Percentiles rank a stretch among this genome's conserved stretches.
Conservation (phyloP, 2,113 vertebrate species). For the Lagopus leucura region DNA sequence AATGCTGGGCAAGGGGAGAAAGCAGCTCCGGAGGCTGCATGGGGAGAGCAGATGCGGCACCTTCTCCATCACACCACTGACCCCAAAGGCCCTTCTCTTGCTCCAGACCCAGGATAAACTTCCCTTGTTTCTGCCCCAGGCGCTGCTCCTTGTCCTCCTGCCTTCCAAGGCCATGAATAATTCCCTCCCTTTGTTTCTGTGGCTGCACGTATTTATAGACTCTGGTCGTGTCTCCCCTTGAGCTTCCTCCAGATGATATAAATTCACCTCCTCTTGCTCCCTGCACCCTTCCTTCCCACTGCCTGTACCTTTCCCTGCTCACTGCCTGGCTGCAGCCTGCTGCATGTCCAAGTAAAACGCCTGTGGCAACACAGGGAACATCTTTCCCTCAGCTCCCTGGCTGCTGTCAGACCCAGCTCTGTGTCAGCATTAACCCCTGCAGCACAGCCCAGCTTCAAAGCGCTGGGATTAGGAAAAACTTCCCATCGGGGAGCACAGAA, state of each 20-base stretch:
- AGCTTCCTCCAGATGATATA: conserved; percentile 56
- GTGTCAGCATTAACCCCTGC: background rate
- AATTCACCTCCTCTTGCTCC: conserved; percentile 33
- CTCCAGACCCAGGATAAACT: background rate
- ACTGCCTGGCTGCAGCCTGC: background rate
- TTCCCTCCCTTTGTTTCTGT: conserved; percentile 26
- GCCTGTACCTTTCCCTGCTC: background rate
- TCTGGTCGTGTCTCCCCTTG: conserved; percentile 56
- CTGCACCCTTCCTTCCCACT: background rate
- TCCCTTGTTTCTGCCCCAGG: conserved; percentile 14
- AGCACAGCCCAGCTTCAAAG: background rate
- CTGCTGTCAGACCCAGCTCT: background rate
- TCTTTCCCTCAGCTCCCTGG: background rate
- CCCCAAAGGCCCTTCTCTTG: background rate
- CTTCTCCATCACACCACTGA: accelerated
- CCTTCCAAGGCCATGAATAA: background rate
- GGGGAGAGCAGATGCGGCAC: too few relatives aligned
- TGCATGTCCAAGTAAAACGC: conserved; percentile 9
- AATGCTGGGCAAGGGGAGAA: background rate
- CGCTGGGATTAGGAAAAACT: background rate
- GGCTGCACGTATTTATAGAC: conserved; percentile 45
- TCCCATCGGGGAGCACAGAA: accelerated
- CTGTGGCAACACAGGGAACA: conserved; percentile 17
- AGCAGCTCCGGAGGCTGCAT: accelerated
- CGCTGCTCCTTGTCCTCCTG: background rate